Evolutionary conservation across 2,113 vertebrate species (phyloP).

Genomic region (Notothenia coriiceps): DNA sequence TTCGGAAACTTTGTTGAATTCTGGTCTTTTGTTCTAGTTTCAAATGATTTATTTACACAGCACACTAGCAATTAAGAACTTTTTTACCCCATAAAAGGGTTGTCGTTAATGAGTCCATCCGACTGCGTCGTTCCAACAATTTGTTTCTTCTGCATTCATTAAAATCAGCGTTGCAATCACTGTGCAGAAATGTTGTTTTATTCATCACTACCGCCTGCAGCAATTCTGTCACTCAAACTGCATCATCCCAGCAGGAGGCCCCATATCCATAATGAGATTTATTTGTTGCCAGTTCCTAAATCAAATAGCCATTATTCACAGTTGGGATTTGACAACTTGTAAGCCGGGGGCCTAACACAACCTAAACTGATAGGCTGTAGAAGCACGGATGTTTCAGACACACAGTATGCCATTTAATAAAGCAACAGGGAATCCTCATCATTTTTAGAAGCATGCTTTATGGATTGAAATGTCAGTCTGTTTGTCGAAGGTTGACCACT

Average conservation of each 20-base stretch:
- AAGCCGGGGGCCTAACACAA: neutral
- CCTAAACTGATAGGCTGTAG: neutral
- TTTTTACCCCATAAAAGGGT: neutral
- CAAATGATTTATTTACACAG: neutral
- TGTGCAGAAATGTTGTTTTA: conserved; percentile 19
- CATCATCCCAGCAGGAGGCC: neutral
- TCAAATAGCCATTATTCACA: neutral
- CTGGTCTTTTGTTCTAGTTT: neutral
- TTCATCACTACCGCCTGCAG: conserved; percentile 9
- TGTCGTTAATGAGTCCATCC: neutral
- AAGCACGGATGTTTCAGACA: neutral
- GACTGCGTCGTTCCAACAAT: neutral
- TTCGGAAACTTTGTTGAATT: neutral
- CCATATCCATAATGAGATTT: neutral
- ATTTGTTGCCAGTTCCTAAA: neutral
- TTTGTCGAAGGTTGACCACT: no score
- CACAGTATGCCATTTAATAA: neutral
- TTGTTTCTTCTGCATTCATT: conserved; percentile 17
- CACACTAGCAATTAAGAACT: no score
- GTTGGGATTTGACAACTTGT: neutral
- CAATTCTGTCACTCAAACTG: conserved; percentile 3
- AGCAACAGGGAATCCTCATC: no score
- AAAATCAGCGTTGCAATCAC: neutral
- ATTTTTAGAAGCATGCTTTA: neutral
- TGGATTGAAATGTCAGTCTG: neutral